Evolutionary conservation across 2,888 invertebrate genomes (phyloP).

Genomic region (Cephus pulcher): DNA sequence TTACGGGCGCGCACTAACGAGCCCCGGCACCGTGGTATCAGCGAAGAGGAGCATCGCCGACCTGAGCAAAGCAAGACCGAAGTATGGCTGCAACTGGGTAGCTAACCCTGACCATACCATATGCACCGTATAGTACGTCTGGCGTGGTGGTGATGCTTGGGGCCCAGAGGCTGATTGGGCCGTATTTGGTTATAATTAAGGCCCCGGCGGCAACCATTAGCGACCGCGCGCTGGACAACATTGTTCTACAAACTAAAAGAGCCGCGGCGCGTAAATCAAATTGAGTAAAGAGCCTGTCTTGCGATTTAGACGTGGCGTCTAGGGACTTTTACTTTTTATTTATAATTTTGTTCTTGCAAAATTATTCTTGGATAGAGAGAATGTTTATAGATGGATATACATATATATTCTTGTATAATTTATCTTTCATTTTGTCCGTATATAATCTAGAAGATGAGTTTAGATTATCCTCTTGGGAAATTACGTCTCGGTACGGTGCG

Average conservation of each 20-base stretch:
- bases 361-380: background rate
- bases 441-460: background rate
- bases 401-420: background rate
- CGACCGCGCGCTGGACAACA: conserved; percentile 48
- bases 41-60: background rate
- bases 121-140: background rate
- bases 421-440: background rate
- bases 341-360: background rate
- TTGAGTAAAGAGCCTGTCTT: conserved; percentile 32
- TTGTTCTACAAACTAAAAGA: conserved; percentile 42
- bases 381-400: background rate
- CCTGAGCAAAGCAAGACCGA: background rate
- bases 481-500: background rate
- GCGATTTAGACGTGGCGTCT: background rate
- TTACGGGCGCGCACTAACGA: conserved; percentile 63
- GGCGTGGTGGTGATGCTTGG: background rate
- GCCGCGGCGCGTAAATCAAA: conserved; percentile 46
- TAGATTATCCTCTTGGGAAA: background rate
- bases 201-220: conserved; percentile 53
- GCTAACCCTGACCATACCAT: background rate
- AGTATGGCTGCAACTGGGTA: background rate
- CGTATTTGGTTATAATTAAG: conserved; percentile 59
- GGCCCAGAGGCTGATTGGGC: conserved; percentile 49
- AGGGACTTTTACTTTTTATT: background rate
- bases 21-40: conserved; percentile 36